Evolutionary conservation across 64 coral and sea anemone species (phyloP), one percentile per base, ranked within the genome.

Genomic region (Pocillopora damicornis): DNA sequence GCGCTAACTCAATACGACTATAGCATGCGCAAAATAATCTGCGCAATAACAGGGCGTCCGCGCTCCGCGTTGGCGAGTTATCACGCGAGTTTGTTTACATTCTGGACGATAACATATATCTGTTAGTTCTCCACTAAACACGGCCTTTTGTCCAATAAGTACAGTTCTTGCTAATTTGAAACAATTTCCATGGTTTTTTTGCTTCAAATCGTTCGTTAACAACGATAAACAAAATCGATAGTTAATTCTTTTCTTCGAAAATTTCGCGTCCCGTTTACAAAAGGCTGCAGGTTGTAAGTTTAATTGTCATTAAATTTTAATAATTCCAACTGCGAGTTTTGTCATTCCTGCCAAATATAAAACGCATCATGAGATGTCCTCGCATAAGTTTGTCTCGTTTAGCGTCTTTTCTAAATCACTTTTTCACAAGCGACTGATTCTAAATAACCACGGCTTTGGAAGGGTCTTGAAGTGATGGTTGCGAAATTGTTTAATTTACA

Each of bases 31-130:
- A 97, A 38, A 79, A 63, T 58, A 90, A 66, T 18, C 77, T 97
- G 94, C 94, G 94, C 94, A 90, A 68, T 87, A 86, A 89, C 59
- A 23, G 61, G 61, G 94, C 91, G 91, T 93, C 88, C 59, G 88
- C 79, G 88, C 90, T 85, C 75, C 57, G 61, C 51, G 78, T 89
- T 89, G 92, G 93, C 86, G 93, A 89, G 83, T 82, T 89, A 45
- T 78, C 81, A 63, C 59, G 83, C 63, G 74, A 77, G 82, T 73
- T 82, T 97, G 88, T 97, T 97, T 97, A 93, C 82, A 91, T 77
- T 63, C 59, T 22, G 89, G 91, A 72, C 37, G 83, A 62, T 58
- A 68, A 73, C 64, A 72, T 72, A 15, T 58, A 58, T 58, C 42
- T 23, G 61, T 11, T 63, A 68, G 9, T 83, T 37, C 20, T 45